Evolutionary conservation across 2,888 invertebrate genomes (phyloP).

Genomic region (Meteorus cinctellus): DNA sequence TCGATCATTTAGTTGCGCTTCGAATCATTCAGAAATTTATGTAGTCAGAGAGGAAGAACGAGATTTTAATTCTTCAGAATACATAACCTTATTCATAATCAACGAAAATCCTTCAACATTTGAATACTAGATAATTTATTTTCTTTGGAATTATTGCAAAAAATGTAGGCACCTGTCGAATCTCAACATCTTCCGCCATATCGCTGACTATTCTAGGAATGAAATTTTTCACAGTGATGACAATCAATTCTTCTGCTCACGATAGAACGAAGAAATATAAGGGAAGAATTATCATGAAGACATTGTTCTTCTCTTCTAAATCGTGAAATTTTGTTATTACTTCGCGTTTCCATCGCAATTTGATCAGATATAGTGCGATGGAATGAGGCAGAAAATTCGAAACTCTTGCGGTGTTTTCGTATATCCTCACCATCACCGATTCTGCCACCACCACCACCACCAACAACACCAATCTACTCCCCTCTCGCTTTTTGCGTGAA

Average conservation of each 20-base stretch:
- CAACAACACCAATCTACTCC: background rate
- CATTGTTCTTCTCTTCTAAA: background rate
- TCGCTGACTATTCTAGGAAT: too few species aligned
- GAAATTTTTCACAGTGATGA: background rate
- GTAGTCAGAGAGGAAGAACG: background rate
- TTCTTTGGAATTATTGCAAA: background rate
- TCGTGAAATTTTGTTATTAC: background rate
- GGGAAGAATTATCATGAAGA: background rate
- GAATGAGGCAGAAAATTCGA: conserved; percentile 5
- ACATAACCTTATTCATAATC: too few species aligned
- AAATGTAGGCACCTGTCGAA: background rate
- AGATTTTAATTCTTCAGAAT: too few species aligned
- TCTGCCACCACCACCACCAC: background rate
- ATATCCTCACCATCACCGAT: background rate
- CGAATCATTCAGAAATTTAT: conserved; percentile 39
- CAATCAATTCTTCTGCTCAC: background rate
- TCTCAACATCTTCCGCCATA: too few species aligned
- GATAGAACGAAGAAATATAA: background rate
- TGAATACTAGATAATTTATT: too few species aligned
- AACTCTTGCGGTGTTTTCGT: conserved; percentile 9
- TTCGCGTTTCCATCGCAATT: background rate
- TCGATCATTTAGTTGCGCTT: conserved; percentile 54
- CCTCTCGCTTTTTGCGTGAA: conserved; percentile 48
- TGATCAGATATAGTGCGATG: background rate
- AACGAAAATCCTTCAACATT: too few species aligned